Percentiles rank a stretch among this genome's conserved stretches.
Conservation (phyloP, 2,888 invertebrate genomes). For the Drosophila helvetica region DNA sequence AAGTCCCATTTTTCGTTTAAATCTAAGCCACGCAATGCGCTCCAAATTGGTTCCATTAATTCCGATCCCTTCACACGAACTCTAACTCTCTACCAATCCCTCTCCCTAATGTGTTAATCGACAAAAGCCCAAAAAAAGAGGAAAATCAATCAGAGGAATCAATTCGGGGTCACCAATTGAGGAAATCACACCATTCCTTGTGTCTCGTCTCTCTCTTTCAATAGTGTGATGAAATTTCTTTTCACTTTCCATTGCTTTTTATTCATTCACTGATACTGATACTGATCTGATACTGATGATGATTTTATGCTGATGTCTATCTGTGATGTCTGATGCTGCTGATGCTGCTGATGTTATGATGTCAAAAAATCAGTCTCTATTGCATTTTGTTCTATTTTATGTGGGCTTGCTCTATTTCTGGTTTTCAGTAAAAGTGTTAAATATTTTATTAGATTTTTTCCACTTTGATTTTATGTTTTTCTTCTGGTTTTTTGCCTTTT, state of each 20-base stretch:
- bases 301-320: slow-evolving; percentile 24
- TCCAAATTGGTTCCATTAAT: slow-evolving; percentile 66
- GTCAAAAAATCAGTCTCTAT: slow-evolving; percentile 83
- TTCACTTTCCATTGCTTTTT: not conserved
- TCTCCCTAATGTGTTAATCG: slow-evolving; percentile 40
- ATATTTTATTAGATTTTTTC: slow-evolving; percentile 38
- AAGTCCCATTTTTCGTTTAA: slow-evolving; percentile 40
- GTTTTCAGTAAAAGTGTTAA: slow-evolving; percentile 55
- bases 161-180: not conserved
- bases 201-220: not conserved
- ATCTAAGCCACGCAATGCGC: slow-evolving; percentile 56
- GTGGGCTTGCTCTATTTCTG: slow-evolving; percentile 52
- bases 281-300: slow-evolving; percentile 3
- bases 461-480: slow-evolving; percentile 24
- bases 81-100: slow-evolving; percentile 10
- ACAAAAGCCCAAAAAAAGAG: slow-evolving; percentile 6
- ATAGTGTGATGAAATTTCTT: slow-evolving; percentile 10
- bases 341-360: slow-evolving; percentile 36
- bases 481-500: slow-evolving; percentile 23
- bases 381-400: slow-evolving; percentile 75
- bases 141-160: not conserved
- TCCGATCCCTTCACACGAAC: slow-evolving; percentile 33
- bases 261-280: slow-evolving; percentile 13
- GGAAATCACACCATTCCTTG: not conserved
- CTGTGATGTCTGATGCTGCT: slow-evolving; percentile 26